These are phyloP conservation scores for Dendrocincla tyrannina DNA, from an alignment of 2,797 vertebrate genomes.

Conservation along the genomic window DNA sequence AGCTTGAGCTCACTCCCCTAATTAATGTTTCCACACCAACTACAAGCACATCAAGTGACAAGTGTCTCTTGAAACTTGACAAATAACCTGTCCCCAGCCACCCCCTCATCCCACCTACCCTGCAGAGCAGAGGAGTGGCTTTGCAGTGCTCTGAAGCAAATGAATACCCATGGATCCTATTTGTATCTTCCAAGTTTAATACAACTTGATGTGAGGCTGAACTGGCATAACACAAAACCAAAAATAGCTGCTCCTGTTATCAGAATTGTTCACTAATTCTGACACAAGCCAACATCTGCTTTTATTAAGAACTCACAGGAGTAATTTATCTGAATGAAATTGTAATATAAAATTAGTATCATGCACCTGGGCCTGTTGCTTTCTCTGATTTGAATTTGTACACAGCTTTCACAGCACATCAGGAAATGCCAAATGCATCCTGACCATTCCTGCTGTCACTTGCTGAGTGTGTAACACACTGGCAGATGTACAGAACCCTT, in stretches of 20 bases:
- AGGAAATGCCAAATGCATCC: not conserved
- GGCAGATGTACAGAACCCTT: not conserved
- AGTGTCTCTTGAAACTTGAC: not conserved
- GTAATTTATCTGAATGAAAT: conserved; percentile 50
- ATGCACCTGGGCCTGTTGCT: not conserved
- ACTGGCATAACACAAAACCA: not conserved
- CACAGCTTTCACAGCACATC: not conserved
- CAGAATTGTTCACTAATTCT: conserved; percentile 38
- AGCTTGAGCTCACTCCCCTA: not conserved
- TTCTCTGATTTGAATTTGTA: not conserved
- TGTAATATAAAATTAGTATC: not conserved
- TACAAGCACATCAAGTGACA: not conserved
- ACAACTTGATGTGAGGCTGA: conserved; percentile 34
- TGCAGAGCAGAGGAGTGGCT: not conserved
- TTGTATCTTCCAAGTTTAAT: conserved; percentile 23
- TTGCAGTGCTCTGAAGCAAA: not conserved
- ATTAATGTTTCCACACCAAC: not conserved
- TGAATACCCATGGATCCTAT: not conserved
- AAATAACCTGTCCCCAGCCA: not conserved
- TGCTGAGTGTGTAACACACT: not conserved
- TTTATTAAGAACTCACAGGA: conserved; percentile 40
- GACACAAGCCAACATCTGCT: conserved; percentile 52
- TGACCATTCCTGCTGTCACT: not conserved
- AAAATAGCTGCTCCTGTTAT: conserved; percentile 55
- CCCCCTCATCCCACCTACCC: not conserved